Base-by-base conservation (phyloP, 1,140 invertebrate genomes). In the Zaprionus taronus region DNA sequence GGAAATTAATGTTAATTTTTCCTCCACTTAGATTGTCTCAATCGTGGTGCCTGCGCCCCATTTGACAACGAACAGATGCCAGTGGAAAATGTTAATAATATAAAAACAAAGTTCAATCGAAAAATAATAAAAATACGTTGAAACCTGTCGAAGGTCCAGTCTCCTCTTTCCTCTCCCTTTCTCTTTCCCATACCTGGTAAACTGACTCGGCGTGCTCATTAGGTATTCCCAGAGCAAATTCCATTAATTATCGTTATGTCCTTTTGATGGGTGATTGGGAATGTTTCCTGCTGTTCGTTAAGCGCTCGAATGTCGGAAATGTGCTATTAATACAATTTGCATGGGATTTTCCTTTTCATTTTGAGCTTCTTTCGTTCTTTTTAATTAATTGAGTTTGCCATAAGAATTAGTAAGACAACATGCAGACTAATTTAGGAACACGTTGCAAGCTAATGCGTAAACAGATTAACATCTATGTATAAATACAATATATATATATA, bases 191-290 rank as follows among this genome's bases (percentile, higher is more conserved):
- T 17, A 47, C 64, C 38, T 69, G 56, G 44, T 41, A n/a, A 41
- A 41, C 15, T n/a, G 41, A 47, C 41, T 47, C 41, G n/a, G n/a
- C 20, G 20, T 41, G 26, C 82, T 89, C 90, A 91, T 91, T 91
- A 83, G 44, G 90, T 83, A 91, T 91, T 91, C 89, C 64, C 51
- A 49, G 66, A 64, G 81, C 89, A 86, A 91, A 83, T 91, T 83
- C 89, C 91, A 91, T 91, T 91, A 91, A 91, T 91, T 91, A 91
- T 89, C 82, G 82, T 91, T 91, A 91, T 91, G 83, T 91, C 73
- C 86, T 72, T 87, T 81, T 87, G 79, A 91, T 91, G 77, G 89
- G 73, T 73, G 84, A 80, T 69, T 65, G 60, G 60, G 36, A 72
- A 75, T 72, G 49, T 17, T 60, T 79, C 81, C 75, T 62, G 72